Percentiles rank a stretch among this genome's conserved stretches.
Evolutionary conservation across 2,113 vertebrate species (phyloP).

Genomic region (Phaethornis superciliosus): DNA sequence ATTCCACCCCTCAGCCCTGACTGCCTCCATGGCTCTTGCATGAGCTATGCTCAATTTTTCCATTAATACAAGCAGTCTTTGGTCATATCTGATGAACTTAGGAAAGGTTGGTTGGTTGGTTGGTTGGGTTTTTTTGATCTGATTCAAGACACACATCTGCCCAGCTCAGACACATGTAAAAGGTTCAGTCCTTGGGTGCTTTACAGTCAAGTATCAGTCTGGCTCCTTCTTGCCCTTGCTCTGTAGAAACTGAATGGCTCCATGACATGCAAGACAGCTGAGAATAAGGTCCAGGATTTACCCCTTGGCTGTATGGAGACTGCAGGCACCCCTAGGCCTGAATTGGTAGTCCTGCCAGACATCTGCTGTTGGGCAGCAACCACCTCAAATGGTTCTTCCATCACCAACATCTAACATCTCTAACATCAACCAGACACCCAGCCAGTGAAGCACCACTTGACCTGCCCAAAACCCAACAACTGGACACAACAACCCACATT

Average conservation of each 20-base stretch:
- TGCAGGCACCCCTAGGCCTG: slow-evolving; percentile 15
- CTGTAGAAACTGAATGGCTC: not conserved
- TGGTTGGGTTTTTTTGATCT: not conserved
- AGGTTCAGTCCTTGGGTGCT: not conserved
- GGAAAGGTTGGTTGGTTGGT: not conserved
- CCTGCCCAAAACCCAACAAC: not conserved
- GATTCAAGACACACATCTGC: not conserved
- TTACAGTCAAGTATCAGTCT: not conserved
- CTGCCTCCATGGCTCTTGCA: not conserved
- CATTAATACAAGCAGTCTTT: slow-evolving; percentile 11
- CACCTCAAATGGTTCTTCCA: not conserved
- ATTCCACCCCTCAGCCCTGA: not conserved
- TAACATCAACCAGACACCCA: not conserved
- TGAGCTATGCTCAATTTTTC: not conserved
- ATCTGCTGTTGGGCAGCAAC: not conserved
- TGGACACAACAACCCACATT: not conserved
- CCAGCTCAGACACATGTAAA: not conserved
- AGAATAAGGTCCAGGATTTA: slow-evolving; percentile 15
- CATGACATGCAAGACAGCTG: not conserved
- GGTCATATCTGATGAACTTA: not conserved
- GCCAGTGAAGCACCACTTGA: not conserved
- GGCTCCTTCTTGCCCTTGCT: not conserved
- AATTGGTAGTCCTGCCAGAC: not conserved
- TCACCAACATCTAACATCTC: not conserved
- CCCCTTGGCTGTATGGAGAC: not conserved